phyloP scores from a whole-genome alignment of 2,797 vertebrate species.

The Pteropus rufus region DNA sequence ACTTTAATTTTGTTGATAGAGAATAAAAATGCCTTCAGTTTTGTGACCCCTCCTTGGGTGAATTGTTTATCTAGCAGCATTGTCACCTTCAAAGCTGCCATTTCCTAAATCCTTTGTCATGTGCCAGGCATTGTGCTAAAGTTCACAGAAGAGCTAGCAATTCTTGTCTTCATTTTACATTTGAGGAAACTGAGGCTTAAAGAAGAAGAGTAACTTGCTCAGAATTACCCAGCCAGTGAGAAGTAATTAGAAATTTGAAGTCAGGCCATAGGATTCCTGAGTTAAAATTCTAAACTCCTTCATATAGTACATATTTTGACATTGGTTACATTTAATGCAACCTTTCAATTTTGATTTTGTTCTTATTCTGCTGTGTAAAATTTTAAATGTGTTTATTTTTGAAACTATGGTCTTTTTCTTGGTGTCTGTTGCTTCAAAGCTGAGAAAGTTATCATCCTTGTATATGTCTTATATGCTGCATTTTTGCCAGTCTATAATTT shows the following conservation, averaged over 20 bases:
- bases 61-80: not conserved
- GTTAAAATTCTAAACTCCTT: not conserved
- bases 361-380: not conserved
- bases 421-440: not conserved
- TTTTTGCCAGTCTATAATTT: not conserved
- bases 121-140: not conserved
- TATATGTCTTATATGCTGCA: not conserved
- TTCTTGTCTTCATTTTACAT: not conserved
- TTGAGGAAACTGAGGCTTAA: not conserved
- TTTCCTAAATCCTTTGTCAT: not conserved
- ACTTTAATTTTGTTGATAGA: not conserved
- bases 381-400: not conserved
- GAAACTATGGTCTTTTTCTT: not conserved
- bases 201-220: not conserved
- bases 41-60: not conserved
- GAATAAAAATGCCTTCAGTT: not conserved
- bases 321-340: not conserved
- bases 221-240: not conserved
- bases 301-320: not conserved
- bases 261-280: not conserved
- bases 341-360: not conserved
- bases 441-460: not conserved
- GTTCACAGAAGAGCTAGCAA: not conserved
- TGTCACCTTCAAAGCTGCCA: not conserved
- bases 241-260: not conserved